These are phyloP conservation scores for Eurosta solidaginis DNA, from an alignment of 1,140 invertebrate species.

Conservation along the genomic window DNA sequence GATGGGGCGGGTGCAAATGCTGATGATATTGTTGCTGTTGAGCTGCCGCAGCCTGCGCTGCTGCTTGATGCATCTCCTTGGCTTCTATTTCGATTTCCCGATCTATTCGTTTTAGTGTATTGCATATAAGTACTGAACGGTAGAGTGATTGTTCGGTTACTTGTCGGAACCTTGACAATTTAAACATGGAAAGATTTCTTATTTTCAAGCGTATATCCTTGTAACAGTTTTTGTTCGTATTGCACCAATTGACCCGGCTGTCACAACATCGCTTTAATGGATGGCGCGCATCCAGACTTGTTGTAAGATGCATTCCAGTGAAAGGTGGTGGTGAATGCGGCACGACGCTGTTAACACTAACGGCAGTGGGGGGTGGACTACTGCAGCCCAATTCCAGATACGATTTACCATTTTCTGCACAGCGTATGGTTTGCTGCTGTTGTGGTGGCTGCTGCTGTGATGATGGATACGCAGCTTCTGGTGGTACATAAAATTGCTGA, in stretches of 20 bases:
- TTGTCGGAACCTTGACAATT: conserved; percentile 84
- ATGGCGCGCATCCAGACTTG: conserved; percentile 38
- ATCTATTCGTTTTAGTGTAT: conserved; percentile 88
- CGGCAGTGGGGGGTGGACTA: conserved; percentile 51
- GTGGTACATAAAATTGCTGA: conserved; percentile 31
- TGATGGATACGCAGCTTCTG: conserved; percentile 37
- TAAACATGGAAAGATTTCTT: conserved; percentile 90
- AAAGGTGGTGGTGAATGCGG: conserved; percentile 32
- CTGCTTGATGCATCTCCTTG: conserved; percentile 62
- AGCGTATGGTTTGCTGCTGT: conserved; percentile 79
- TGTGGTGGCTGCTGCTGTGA: conserved; percentile 41
- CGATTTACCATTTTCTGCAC: conserved; percentile 88
- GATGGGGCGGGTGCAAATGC: conserved; percentile 46
- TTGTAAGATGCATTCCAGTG: conserved; percentile 2
- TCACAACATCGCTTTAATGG: conserved; percentile 72
- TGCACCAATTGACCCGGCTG: conserved; percentile 75
- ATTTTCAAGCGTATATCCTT: conserved; percentile 84
- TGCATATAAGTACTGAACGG: conserved; percentile 91
- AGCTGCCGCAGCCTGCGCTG: conserved; percentile 47
- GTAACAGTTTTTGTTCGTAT: conserved; percentile 75
- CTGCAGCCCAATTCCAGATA: conserved; percentile 83
- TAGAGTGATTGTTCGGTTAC: conserved; percentile 88
- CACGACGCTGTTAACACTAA: background rate
- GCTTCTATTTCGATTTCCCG: conserved; percentile 85
- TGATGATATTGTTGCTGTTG: conserved; percentile 44